These are phyloP conservation scores for Agonopterix heracliana DNA, from an alignment of 2,888 invertebrate genomes.

Conservation along the genomic window DNA sequence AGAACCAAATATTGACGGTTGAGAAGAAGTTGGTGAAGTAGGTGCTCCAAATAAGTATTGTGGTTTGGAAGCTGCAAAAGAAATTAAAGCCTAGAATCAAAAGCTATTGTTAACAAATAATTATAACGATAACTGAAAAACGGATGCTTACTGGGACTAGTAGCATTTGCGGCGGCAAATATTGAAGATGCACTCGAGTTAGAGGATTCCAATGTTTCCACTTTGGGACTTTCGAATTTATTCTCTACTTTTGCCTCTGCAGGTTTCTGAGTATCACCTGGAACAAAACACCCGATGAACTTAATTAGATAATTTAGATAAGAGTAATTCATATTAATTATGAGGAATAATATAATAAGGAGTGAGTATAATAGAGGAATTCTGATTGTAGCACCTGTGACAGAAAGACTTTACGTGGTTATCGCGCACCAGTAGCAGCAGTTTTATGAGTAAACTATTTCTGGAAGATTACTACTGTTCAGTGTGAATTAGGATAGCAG, in stretches of 20 bases:
- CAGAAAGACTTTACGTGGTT: no score
- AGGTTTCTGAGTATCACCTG: slow-evolving; percentile 27
- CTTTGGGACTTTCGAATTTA: slow-evolving; percentile 22
- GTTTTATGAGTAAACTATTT: no score
- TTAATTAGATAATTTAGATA: neutral
- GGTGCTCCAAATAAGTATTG: slow-evolving; percentile 18
- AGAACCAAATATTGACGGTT: slow-evolving; percentile 7
- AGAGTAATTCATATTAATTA: neutral
- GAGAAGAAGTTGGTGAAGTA: slow-evolving; percentile 6
- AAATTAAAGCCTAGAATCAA: neutral
- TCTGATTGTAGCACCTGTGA: no score
- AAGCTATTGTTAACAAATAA: neutral
- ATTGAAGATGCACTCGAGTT: slow-evolving; percentile 28
- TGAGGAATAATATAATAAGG: no score
- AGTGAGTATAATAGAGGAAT: no score
- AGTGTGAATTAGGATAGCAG: no score
- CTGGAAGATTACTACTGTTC: no score
- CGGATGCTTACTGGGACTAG: neutral
- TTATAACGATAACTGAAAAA: no score
- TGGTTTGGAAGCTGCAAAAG: slow-evolving; percentile 29
- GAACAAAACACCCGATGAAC: slow-evolving; percentile 4
- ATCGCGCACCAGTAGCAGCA: no score
- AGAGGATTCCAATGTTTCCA: slow-evolving; percentile 20
- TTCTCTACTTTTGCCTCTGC: slow-evolving; percentile 21
- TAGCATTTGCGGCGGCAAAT: slow-evolving; percentile 28